phyloP scores from a whole-genome alignment of 2,113 vertebrate species.

The Sorex araneus region DNA sequence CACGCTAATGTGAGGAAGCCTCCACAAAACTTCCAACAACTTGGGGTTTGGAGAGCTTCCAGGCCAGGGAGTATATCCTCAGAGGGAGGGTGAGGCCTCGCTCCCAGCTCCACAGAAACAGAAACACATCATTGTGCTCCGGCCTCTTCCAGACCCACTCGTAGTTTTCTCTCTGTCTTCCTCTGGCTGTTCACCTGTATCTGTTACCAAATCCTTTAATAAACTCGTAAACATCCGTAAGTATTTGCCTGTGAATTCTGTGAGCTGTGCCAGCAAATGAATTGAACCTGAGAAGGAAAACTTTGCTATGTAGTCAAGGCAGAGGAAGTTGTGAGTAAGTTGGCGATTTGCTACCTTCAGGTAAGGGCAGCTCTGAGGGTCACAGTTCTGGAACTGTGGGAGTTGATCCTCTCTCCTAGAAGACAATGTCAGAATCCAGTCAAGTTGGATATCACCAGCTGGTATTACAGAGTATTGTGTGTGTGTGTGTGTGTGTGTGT shows the following conservation, averaged over 20 bases:
- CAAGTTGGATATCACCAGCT: background rate
- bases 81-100: background rate
- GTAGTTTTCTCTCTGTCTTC: background rate
- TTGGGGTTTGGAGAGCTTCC: background rate
- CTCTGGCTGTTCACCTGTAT: background rate
- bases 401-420: background rate
- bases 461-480: background rate
- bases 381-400: background rate
- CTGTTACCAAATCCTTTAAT: background rate
- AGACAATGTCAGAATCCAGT: background rate
- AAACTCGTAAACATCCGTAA: background rate
- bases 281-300: background rate
- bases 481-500: background rate
- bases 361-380: background rate
- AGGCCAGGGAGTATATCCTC: background rate
- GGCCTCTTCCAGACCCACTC: background rate
- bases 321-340: background rate
- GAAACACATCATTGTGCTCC: background rate
- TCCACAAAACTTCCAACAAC: background rate
- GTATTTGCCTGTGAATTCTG: background rate
- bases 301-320: background rate
- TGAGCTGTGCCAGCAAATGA: background rate
- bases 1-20: background rate
- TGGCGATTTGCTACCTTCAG: too few species aligned
- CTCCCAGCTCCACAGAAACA: background rate